Conservation (phyloP, 2,113 vertebrate genomes). For the Synchiropus splendidus region DNA sequence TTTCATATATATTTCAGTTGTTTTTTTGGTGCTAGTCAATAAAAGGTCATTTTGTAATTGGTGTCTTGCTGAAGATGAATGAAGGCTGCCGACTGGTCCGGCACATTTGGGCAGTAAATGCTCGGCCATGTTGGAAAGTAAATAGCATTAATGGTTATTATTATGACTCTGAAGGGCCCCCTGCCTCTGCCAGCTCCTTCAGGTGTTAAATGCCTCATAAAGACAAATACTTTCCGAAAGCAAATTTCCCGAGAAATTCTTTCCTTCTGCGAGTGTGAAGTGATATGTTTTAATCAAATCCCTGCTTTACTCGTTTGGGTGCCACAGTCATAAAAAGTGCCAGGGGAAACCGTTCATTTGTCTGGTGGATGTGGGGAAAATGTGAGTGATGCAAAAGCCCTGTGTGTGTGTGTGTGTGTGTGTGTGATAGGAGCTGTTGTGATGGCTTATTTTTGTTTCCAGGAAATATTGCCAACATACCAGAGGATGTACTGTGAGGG, state of each 20-base stretch:
- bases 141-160: conserved; percentile 54
- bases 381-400: conserved; percentile 34
- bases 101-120: conserved; percentile 24
- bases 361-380: conserved; percentile 33
- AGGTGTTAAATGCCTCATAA: conserved; percentile 63
- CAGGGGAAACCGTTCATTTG: conserved; percentile 42
- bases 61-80: neutral
- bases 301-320: conserved; percentile 18
- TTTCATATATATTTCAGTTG: neutral
- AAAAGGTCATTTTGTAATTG: neutral
- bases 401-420: conserved; percentile 22
- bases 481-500: conserved; percentile 16
- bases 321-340: conserved; percentile 34
- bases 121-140: conserved; percentile 22
- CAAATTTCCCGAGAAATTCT: conserved; percentile 24
- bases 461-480: conserved; percentile 26
- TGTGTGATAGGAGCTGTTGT: conserved; percentile 20
- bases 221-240: conserved; percentile 55
- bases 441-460: conserved; percentile 43
- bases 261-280: conserved; percentile 35
- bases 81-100: neutral
- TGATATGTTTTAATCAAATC: conserved; percentile 47
- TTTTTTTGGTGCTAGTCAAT: neutral
- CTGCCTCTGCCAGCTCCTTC: conserved; percentile 39
- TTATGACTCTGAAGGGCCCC: conserved; percentile 42